A percentile compares a stretch with the other conserved stretches of the same genome.
Conservation (phyloP, 2,113 vertebrate genomes). For the Centropus unirufus region DNA sequence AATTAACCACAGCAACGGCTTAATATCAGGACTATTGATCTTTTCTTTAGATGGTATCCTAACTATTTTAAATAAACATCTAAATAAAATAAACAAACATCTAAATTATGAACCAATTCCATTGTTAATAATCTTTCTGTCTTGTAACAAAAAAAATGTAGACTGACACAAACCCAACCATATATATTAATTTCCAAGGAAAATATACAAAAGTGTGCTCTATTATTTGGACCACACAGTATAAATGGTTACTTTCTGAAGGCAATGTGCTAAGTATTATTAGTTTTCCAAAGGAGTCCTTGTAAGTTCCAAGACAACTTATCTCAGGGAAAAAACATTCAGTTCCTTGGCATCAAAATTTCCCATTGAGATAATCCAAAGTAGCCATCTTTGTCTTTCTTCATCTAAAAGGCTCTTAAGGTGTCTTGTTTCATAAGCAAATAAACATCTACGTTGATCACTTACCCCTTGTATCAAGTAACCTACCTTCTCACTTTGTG, state of each 20-base stretch:
- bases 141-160: background rate
- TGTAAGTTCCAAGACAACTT: background rate
- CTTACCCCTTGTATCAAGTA: background rate
- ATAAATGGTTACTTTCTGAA: background rate
- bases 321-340: background rate
- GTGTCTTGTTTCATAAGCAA: background rate
- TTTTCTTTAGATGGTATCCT: background rate
- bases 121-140: background rate
- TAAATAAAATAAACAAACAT: background rate
- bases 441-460: background rate
- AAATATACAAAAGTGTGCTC: background rate
- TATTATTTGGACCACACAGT: background rate
- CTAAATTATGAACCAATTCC: background rate
- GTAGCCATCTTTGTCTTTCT: background rate
- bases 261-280: background rate
- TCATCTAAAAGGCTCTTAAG: background rate
- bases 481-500: background rate
- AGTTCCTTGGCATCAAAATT: background rate
- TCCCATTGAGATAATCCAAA: background rate
- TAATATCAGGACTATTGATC: background rate
- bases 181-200: background rate
- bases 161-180: background rate
- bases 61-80: background rate
- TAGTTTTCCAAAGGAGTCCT: background rate
- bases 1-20: background rate